Evolutionary conservation across 2,888 invertebrate genomes (phyloP).

Genomic region (Pseudoips prasinana): DNA sequence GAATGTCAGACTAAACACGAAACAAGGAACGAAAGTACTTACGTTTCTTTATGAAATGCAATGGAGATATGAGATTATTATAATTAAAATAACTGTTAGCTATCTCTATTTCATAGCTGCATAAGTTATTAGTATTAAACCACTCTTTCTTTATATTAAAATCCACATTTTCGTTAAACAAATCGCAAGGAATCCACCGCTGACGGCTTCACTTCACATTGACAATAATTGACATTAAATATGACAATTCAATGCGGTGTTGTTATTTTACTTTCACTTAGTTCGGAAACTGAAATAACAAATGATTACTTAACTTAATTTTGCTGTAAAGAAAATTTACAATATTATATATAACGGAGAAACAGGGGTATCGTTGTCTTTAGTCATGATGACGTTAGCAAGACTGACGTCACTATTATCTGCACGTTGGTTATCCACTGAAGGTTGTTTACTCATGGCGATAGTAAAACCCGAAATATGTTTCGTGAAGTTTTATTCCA

Average conservation of each 20-base stretch:
- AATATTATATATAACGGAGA: no score
- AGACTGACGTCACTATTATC: no score
- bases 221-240: slow-evolving; percentile 9
- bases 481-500: no score
- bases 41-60: slow-evolving; percentile 24
- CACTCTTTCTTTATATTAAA: slow-evolving; percentile 16
- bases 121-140: slow-evolving; percentile 5
- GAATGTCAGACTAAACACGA: slow-evolving; percentile 30
- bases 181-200: slow-evolving; percentile 13
- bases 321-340: no score
- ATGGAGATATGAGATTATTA: slow-evolving; percentile 10
- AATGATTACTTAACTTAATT: no score
- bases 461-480: no score
- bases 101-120: slow-evolving; percentile 28
- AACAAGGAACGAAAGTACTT: slow-evolving; percentile 25
- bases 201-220: slow-evolving; percentile 24
- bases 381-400: no score
- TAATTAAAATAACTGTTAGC: slow-evolving; percentile 10
- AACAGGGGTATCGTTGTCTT: no score
- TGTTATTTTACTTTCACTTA: slow-evolving; percentile 6
- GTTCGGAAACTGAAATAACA: no score
- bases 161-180: slow-evolving; percentile 18
- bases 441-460: no score
- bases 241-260: slow-evolving; percentile 3
- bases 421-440: no score